A percentile compares a stretch with the other conserved stretches of the same genome.
These are phyloP conservation scores for Harpalus rubripes DNA, from an alignment of 2,888 invertebrate genomes.

Conservation along the genomic window DNA sequence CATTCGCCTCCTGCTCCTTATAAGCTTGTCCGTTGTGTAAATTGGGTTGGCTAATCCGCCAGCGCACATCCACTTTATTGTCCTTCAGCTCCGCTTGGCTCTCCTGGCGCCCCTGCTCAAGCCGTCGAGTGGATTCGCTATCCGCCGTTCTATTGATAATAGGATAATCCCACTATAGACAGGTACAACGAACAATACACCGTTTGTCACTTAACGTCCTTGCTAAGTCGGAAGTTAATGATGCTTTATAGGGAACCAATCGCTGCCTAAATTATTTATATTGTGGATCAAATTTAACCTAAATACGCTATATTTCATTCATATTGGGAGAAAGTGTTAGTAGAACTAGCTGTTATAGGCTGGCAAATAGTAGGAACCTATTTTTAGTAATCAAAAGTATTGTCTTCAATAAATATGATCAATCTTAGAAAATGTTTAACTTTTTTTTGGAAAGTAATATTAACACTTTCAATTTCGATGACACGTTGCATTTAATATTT, in stretches of 20 bases:
- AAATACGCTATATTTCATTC: background rate
- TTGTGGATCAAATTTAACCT: slow-evolving; percentile 26
- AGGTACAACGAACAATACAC: slow-evolving; percentile 66
- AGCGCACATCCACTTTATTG: slow-evolving; percentile 57
- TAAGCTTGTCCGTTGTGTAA: slow-evolving; percentile 65
- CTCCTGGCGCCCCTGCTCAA: slow-evolving; percentile 10
- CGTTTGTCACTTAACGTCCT: slow-evolving; percentile 64
- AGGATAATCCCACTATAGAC: slow-evolving; percentile 66
- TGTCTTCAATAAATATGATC: too few relatives aligned
- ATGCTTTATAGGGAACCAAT: slow-evolving; percentile 51
- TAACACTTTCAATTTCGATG: too few relatives aligned
- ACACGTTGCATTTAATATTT: too few relatives aligned
- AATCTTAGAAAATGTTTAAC: too few relatives aligned
- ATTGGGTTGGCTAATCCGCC: slow-evolving; percentile 58
- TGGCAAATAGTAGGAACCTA: too few relatives aligned
- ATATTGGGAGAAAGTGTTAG: background rate
- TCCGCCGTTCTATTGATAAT: slow-evolving; percentile 61
- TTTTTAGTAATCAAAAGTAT: too few relatives aligned
- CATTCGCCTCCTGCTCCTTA: slow-evolving; percentile 13
- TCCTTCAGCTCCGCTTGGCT: slow-evolving; percentile 7
- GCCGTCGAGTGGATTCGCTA: slow-evolving; percentile 50
- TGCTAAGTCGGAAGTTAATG: slow-evolving; percentile 61
- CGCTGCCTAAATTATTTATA: slow-evolving; percentile 53
- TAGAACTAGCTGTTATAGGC: background rate
- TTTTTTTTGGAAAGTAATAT: too few relatives aligned